Base-by-base conservation (phyloP, 2,113 vertebrate genomes). In the Pleuronectes platessa region DNA sequence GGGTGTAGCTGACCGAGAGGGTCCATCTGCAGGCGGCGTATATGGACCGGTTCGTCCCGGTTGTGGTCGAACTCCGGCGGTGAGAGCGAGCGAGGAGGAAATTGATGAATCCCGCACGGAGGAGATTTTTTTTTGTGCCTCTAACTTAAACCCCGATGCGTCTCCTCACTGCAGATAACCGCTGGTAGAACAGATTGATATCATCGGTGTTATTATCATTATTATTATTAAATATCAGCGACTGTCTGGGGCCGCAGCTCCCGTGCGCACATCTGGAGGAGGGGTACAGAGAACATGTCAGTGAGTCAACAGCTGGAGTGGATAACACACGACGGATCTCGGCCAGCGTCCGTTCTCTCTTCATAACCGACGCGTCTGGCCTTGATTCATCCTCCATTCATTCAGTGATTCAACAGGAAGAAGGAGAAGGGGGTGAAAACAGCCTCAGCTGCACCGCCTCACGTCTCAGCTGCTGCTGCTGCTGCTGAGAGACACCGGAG, bases 241-340 rank as follows among this genome's bases (percentile, higher is more conserved):
- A 20, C 54, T 76, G 49, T 78, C 59, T 56, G 79, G 58, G 79
- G 61, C 45, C 66, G 61, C 68, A 68, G 49, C 65, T 65, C 51
- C 31, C 31, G 6, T 59, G 31, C 18, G 27, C 53, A 13, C 20
- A 11, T 54, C 53, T 11, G 24, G 24, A 60, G 58, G 5, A 88
- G 62, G 64, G 61, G 24, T 24, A 71, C 54, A 21, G 37, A 58
- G 67, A 78, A 85, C 76, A 91, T 93, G 90, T 80, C 81, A 85
- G 59, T 74, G 81, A 88, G 78, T 84, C 87, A 90, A 92, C 89
- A 90, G 81, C 89, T 81, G 86, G 85, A 82, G 80, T 31, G 70
- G 69, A 74, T 69, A 79, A 82, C 59, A 81, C 70, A 76, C 87
- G 77, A 84, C 82, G 88, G 87, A 86, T 79, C 67, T 85, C 66